phyloP scores from a whole-genome alignment of 1,140 invertebrate genomes.

The Achatina immaculata region DNA sequence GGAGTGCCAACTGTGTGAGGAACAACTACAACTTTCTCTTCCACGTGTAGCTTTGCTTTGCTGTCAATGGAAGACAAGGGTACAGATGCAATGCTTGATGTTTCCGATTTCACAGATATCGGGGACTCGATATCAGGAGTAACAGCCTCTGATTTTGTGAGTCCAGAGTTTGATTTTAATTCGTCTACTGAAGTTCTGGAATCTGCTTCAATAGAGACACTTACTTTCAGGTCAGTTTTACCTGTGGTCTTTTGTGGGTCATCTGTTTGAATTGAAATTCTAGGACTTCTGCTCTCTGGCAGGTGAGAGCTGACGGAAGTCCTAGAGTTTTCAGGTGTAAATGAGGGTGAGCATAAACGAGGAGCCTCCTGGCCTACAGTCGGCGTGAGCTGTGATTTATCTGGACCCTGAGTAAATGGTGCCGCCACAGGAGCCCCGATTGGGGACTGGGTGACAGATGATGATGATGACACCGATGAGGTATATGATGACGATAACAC shows the following conservation, averaged over 20 bases:
- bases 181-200: constrained; percentile 1
- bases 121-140: constrained; percentile 36
- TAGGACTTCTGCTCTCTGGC: constrained; percentile 20
- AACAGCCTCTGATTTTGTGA: neutral
- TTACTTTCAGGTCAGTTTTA: constrained; percentile 12
- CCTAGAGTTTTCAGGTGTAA: constrained; percentile 27
- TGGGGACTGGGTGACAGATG: constrained; percentile 17
- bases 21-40: neutral
- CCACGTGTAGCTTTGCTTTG: neutral
- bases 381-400: constrained; percentile 34
- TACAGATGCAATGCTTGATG: constrained; percentile 29
- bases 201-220: neutral
- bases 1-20: neutral
- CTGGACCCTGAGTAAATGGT: constrained; percentile 38
- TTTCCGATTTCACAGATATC: constrained; percentile 29
- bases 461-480: constrained; percentile 14
- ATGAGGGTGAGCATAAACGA: constrained; percentile 18
- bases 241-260: neutral
- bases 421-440: constrained; percentile 21
- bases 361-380: constrained; percentile 34
- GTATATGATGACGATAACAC: constrained; percentile 1
- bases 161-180: neutral
- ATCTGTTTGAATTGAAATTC: neutral
- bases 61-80: constrained; percentile 33
- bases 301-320: constrained; percentile 18